Percentiles rank a stretch among this genome's conserved stretches.
Evolutionary conservation across 2,113 vertebrate genomes (phyloP).

Genomic region (Gobius niger): DNA sequence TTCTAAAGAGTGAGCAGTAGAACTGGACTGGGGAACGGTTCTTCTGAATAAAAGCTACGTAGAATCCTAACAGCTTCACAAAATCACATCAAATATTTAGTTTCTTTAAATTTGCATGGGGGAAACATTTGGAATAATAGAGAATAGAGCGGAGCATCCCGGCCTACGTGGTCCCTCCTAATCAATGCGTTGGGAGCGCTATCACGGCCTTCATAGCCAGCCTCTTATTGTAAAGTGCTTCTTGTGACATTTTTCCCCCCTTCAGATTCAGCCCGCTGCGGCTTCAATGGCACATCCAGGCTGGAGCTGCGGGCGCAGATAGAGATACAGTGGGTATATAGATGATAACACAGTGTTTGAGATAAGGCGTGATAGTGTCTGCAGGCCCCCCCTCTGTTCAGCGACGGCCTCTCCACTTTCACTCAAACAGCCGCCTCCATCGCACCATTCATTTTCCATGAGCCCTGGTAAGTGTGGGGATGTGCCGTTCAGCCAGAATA

Average conservation of each 20-base stretch:
- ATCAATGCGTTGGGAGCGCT: not conserved
- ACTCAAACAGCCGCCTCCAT: not conserved
- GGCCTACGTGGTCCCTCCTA: not conserved
- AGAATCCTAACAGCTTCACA: too few relatives aligned
- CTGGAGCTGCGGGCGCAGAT: not conserved
- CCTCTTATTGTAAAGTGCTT: not conserved
- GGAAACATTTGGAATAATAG: too few relatives aligned
- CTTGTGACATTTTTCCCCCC: not conserved
- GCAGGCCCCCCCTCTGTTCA: not conserved
- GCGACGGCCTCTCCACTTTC: constrained; percentile 1
- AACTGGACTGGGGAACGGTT: too few relatives aligned
- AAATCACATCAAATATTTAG: too few relatives aligned
- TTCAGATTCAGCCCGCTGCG: not conserved
- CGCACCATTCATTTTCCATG: not conserved
- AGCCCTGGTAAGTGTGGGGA: not conserved
- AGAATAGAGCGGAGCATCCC: too few relatives aligned
- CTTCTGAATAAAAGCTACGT: too few relatives aligned
- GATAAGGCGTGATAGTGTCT: constrained; percentile 4
- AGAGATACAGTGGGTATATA: constrained; percentile 1
- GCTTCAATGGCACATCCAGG: not conserved
- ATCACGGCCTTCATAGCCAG: not conserved
- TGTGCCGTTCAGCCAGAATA: not conserved
- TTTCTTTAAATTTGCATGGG: too few relatives aligned
- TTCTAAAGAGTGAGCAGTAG: too few relatives aligned
- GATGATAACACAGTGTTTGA: constrained; percentile 3